Evolutionary conservation across 30 jellyfish, hydroid and myxozoan genomes (phyloP).

Genomic region (Aurelia coerulea): DNA sequence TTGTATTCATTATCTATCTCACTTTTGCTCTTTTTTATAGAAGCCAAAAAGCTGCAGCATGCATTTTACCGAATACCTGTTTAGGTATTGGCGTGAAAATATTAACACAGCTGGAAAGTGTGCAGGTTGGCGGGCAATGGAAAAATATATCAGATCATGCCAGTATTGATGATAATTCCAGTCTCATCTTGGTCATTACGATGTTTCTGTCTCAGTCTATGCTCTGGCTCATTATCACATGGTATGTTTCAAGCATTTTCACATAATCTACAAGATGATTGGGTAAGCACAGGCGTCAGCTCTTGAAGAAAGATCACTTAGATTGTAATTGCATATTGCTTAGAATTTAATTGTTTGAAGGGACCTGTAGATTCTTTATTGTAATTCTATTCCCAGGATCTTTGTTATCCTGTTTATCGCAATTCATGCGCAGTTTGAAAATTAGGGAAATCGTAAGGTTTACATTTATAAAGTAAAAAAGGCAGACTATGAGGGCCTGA

Average conservation of each 20-base stretch:
- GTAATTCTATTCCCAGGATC: no score
- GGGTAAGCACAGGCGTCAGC: no score
- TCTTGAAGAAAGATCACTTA: no score
- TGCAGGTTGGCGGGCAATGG: constrained; percentile 79
- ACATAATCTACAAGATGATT: no score
- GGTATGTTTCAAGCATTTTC: constrained; percentile 51
- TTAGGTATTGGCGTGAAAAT: constrained; percentile 86
- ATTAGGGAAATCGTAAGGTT: no score
- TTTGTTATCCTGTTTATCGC: no score
- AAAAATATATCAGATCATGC: constrained; percentile 36
- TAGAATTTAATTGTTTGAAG: no score
- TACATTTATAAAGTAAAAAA: no score
- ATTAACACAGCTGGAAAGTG: constrained; percentile 56
- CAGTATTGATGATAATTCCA: constrained; percentile 79
- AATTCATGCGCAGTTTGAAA: no score
- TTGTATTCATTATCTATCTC: background rate
- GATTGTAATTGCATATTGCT: no score
- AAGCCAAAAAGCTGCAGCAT: constrained; percentile 72
- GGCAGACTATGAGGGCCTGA: no score
- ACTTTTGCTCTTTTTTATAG: constrained; percentile 24
- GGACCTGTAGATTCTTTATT: no score
- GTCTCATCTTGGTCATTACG: constrained; percentile 60
- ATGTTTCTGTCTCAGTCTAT: constrained; percentile 76
- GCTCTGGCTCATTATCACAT: constrained; percentile 75
- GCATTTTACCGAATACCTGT: constrained; percentile 90